Percentiles rank a stretch among this genome's conserved stretches.
phyloP scores from a whole-genome alignment of 2,797 vertebrate species.

The Tenualosa ilisha region DNA sequence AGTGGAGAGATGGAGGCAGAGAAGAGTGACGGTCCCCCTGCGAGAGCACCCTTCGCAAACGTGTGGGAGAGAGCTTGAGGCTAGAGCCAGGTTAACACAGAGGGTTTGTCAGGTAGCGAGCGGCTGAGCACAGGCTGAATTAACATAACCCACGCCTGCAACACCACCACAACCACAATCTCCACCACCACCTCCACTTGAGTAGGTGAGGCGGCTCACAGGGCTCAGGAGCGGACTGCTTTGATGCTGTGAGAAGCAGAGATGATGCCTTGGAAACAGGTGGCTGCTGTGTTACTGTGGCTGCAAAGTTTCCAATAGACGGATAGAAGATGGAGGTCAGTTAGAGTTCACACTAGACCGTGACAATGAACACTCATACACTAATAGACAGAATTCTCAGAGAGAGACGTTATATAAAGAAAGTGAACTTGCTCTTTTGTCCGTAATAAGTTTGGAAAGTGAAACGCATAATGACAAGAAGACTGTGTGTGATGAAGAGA shows the following conservation, averaged over 20 bases:
- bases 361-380: not conserved
- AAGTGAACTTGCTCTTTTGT: too few relatives aligned
- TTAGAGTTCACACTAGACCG: not conserved
- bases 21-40: not conserved
- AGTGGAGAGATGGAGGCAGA: not conserved
- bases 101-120: not conserved
- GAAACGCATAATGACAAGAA: not conserved
- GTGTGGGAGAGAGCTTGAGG: constrained; percentile 17
- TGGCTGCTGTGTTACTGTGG: not conserved
- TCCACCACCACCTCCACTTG: not conserved
- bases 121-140: not conserved
- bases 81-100: constrained; percentile 14
- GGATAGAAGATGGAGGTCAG: not conserved
- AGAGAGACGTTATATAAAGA: too few relatives aligned
- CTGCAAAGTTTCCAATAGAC: not conserved
- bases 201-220: not conserved
- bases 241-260: not conserved
- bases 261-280: not conserved
- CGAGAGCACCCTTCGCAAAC: not conserved
- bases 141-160: not conserved
- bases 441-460: not conserved
- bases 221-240: not conserved
- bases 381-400: not conserved
- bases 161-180: not conserved
- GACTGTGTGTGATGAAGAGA: not conserved